Percentiles rank a stretch among this genome's conserved stretches.
Conservation (phyloP, 2,113 vertebrate genomes). For the Bettongia penicillata region DNA sequence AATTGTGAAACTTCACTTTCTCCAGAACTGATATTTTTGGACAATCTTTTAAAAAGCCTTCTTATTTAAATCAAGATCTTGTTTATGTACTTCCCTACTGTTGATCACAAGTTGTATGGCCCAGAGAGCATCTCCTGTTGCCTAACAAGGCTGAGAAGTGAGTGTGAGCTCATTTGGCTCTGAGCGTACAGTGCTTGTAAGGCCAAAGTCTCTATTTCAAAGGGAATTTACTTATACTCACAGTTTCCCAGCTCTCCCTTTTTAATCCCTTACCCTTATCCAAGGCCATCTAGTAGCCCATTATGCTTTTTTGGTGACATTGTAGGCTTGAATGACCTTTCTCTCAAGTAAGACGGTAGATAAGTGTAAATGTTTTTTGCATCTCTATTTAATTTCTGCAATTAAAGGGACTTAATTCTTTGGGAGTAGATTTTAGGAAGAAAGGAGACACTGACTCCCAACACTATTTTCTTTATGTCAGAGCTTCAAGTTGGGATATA, state of each 20-base stretch:
- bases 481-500: constrained; percentile 44
- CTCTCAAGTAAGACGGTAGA: neutral
- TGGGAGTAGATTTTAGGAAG: neutral
- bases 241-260: constrained; percentile 11
- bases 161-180: constrained; percentile 7
- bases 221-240: neutral
- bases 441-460: constrained; percentile 43
- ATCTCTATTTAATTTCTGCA: constrained; percentile 31
- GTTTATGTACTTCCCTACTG: constrained; percentile 1
- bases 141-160: constrained; percentile 13
- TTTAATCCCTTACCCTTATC: constrained; percentile 46
- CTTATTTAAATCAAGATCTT: constrained; percentile 54
- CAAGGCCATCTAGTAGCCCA: constrained; percentile 58
- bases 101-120: constrained; percentile 14
- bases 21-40: constrained; percentile 70
- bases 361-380: constrained; percentile 48
- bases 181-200: constrained; percentile 25
- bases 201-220: constrained; percentile 40
- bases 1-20: constrained; percentile 68
- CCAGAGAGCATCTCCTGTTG: constrained; percentile 42
- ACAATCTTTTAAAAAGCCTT: constrained; percentile 79
- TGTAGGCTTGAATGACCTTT: neutral
- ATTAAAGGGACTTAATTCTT: constrained; percentile 38
- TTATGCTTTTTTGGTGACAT: neutral
- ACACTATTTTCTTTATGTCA: constrained; percentile 40